Evolutionary conservation across 2,888 invertebrate genomes (phyloP).

Genomic region (Agrochola lychnidis): DNA sequence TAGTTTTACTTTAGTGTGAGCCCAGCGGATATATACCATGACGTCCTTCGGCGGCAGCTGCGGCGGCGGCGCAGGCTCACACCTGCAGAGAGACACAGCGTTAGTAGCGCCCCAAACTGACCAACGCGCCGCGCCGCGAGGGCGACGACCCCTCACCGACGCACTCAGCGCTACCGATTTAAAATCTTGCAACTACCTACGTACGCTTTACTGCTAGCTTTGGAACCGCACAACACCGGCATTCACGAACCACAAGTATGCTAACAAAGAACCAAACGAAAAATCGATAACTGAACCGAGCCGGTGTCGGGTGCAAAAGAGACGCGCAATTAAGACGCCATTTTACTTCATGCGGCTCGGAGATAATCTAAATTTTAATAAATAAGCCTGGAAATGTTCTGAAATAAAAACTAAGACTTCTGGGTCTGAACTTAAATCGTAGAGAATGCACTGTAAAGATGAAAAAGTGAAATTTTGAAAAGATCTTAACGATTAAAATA

Average conservation of each 20-base stretch:
- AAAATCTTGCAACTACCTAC: slow-evolving; percentile 87
- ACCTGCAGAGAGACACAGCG: slow-evolving; percentile 91
- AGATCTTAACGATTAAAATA: slow-evolving; percentile 83
- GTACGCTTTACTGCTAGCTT: slow-evolving; percentile 69
- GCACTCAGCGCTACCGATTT: slow-evolving; percentile 85
- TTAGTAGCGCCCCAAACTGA: slow-evolving; percentile 89
- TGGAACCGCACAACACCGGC: slow-evolving; percentile 68
- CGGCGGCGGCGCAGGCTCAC: slow-evolving; percentile 90
- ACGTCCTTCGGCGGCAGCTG: slow-evolving; percentile 88
- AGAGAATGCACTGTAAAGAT: slow-evolving; percentile 82
- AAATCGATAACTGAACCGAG: slow-evolving; percentile 78
- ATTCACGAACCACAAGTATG: slow-evolving; percentile 72
- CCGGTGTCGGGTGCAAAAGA: slow-evolving; percentile 85
- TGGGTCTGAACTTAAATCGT: slow-evolving; percentile 78
- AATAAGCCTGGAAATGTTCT: slow-evolving; percentile 82
- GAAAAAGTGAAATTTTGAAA: slow-evolving; percentile 86
- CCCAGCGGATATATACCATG: slow-evolving; percentile 90
- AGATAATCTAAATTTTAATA: slow-evolving; percentile 78
- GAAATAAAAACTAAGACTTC: slow-evolving; percentile 87
- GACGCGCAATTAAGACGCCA: slow-evolving; percentile 89
- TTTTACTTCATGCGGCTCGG: slow-evolving; percentile 89
- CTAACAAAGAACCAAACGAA: slow-evolving; percentile 68
- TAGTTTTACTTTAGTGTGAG: slow-evolving; percentile 90
- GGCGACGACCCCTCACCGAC: slow-evolving; percentile 70
- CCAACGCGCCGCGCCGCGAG: slow-evolving; percentile 74